Evolutionary conservation across 35 echinoderm and acorn worm genomes (phyloP).

Genomic region (Lytechinus variegatus): DNA sequence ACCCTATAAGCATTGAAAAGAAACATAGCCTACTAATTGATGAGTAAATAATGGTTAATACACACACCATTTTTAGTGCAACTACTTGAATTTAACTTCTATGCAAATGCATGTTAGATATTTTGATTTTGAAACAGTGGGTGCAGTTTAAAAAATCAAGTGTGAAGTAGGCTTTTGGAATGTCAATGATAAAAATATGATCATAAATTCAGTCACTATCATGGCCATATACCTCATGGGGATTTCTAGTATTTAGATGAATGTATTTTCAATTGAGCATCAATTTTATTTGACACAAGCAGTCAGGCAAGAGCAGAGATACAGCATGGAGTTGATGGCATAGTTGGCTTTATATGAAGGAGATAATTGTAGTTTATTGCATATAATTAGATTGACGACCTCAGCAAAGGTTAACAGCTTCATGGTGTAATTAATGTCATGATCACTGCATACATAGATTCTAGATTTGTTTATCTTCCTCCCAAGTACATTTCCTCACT

Average conservation of each 20-base stretch:
- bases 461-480: not conserved
- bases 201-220: slow-evolving; percentile 13
- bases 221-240: slow-evolving; percentile 7
- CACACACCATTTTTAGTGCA: too few species aligned
- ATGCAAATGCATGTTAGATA: too few species aligned
- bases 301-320: not conserved
- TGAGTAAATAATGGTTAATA: too few species aligned
- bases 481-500: not conserved
- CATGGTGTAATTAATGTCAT: slow-evolving; percentile 4
- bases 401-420: not conserved
- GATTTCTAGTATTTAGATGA: not conserved
- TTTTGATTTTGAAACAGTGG: too few species aligned
- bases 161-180: not conserved
- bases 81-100: too few species aligned
- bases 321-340: not conserved
- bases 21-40: too few species aligned
- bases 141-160: too few species aligned
- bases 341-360: not conserved
- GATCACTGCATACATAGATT: not conserved
- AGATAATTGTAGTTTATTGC: not conserved
- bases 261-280: slow-evolving; percentile 4
- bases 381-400: not conserved
- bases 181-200: slow-evolving; percentile 2
- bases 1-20: too few species aligned
- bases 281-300: not conserved